phyloP scores from a whole-genome alignment of 1,140 invertebrate genomes.

The Apis cerana region DNA sequence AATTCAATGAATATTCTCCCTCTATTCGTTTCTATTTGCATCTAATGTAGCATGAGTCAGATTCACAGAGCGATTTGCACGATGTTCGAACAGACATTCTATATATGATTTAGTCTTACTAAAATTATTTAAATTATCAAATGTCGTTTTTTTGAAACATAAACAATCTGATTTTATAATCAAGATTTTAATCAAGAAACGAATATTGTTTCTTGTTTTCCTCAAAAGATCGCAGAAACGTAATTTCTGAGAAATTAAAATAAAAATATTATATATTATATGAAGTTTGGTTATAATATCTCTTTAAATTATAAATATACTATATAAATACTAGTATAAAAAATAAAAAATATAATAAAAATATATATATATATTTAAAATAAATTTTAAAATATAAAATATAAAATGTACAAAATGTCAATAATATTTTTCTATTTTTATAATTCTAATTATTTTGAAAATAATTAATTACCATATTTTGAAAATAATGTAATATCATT shows the following conservation, averaged over 20 bases:
- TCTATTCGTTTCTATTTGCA: conserved; percentile 55
- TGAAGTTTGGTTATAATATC: background rate
- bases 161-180: conserved; percentile 23
- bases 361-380: background rate
- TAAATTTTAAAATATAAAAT: too few species aligned
- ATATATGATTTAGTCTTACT: conserved; percentile 34
- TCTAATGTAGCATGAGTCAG: conserved; percentile 76
- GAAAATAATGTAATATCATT: too few species aligned
- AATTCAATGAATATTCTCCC: conserved; percentile 42
- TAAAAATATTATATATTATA: background rate
- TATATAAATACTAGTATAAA: background rate
- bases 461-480: background rate
- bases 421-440: background rate
- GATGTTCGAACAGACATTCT: conserved; percentile 56
- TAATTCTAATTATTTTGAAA: background rate
- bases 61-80: conserved; percentile 73
- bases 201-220: background rate
- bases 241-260: background rate
- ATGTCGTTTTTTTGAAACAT: conserved; percentile 19
- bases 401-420: background rate
- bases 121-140: conserved; percentile 21
- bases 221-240: background rate
- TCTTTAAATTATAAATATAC: background rate
- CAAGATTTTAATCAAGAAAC: conserved; percentile 27
- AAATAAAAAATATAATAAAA: background rate